Percentiles rank a stretch among this genome's conserved stretches.
phyloP scores from a whole-genome alignment of 2,797 vertebrate genomes.

The Bradypus variegatus region DNA sequence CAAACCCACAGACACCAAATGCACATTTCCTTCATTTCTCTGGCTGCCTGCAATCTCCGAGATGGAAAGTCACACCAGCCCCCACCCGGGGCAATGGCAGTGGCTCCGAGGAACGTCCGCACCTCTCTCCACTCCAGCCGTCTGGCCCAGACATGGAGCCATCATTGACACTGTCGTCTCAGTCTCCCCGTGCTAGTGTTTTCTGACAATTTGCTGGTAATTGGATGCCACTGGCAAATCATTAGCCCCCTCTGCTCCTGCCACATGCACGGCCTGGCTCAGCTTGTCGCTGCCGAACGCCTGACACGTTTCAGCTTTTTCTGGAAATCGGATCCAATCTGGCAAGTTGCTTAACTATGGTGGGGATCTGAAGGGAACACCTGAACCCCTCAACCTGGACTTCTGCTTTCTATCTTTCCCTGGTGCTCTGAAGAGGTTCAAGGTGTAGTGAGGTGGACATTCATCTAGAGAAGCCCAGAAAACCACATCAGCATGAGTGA shows the following conservation, averaged over 20 bases:
- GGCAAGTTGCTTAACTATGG: background rate
- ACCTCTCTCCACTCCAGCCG: background rate
- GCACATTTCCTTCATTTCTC: background rate
- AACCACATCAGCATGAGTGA: background rate
- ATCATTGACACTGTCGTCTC: background rate
- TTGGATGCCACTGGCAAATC: background rate
- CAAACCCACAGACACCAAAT: background rate
- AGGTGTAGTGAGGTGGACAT: background rate
- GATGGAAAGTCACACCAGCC: background rate
- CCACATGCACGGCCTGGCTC: background rate
- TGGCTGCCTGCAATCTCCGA: background rate
- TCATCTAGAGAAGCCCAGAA: background rate
- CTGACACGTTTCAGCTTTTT: background rate
- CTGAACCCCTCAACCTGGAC: background rate
- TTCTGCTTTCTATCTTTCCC: background rate
- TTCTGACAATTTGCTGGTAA: slow-evolving; percentile 15
- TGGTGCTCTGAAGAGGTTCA: background rate
- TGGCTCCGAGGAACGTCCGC: background rate
- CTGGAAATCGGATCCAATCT: background rate
- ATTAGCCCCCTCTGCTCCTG: background rate
- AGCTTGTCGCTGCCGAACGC: background rate
- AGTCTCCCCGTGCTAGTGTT: background rate
- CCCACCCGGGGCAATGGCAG: background rate
- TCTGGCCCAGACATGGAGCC: background rate
- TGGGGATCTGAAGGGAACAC: background rate